Percentiles rank a stretch among this genome's conserved stretches.
phyloP scores from a whole-genome alignment of 2,888 invertebrate genomes.

The Reticulitermes lucifugus region DNA sequence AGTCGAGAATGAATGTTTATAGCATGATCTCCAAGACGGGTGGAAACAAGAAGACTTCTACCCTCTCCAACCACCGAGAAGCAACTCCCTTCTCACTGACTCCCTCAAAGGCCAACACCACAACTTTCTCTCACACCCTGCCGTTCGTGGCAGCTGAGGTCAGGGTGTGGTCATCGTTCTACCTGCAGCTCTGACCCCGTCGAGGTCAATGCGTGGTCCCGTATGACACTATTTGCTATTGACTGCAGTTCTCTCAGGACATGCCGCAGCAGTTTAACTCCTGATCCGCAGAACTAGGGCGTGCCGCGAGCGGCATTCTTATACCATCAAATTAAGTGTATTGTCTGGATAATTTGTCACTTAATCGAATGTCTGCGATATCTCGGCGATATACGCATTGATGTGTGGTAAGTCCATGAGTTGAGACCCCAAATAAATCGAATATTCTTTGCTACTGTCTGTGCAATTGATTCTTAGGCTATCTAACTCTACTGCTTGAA shows the following conservation, averaged over 20 bases:
- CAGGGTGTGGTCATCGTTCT: neutral
- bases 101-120: neutral
- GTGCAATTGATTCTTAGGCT: too few relatives aligned
- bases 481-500: too few relatives aligned
- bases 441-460: too few relatives aligned
- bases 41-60: constrained; percentile 8
- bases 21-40: constrained; percentile 26
- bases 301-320: too few relatives aligned
- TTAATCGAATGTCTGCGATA: too few relatives aligned
- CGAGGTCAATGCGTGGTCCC: neutral
- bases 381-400: too few relatives aligned
- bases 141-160: neutral
- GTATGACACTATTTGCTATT: neutral
- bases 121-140: constrained; percentile 8
- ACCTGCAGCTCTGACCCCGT: neutral
- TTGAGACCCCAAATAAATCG: too few relatives aligned
- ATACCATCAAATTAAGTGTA: too few relatives aligned
- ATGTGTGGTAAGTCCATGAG: too few relatives aligned
- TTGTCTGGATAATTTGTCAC: too few relatives aligned
- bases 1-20: constrained; percentile 47
- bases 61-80: neutral
- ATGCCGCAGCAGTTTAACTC: too few relatives aligned
- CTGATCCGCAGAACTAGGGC: too few relatives aligned
- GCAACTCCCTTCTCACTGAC: constrained; percentile 11
- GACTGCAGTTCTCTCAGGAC: neutral